Percentiles rank a stretch among this genome's conserved stretches.
These are phyloP conservation scores for Candoia aspera DNA, from an alignment of 2,113 vertebrate species.

Conservation along the genomic window DNA sequence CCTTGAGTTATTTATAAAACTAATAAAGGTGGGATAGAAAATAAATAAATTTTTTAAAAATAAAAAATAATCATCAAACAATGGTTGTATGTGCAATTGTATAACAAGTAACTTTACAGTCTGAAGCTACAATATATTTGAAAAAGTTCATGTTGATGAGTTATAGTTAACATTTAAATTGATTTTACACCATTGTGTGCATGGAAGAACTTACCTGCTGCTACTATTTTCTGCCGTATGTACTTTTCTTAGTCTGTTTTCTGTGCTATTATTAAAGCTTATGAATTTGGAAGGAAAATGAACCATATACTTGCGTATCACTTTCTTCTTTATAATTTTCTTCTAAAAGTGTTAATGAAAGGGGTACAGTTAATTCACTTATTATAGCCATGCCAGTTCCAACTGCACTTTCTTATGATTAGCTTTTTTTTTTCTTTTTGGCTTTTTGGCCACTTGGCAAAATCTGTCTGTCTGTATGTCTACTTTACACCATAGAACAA, in stretches of 20 bases:
- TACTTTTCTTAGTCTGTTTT: background rate
- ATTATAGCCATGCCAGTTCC: background rate
- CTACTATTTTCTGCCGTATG: background rate
- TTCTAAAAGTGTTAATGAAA: slow-evolving; percentile 24
- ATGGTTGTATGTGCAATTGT: background rate
- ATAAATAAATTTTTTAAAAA: no score
- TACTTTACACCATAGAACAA: slow-evolving; percentile 17
- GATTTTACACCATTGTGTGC: background rate
- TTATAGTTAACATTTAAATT: background rate
- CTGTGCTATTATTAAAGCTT: background rate
- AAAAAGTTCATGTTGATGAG: background rate
- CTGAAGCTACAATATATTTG: slow-evolving; percentile 4
- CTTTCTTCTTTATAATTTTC: slow-evolving; percentile 31
- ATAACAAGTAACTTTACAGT: background rate
- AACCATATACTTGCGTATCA: background rate
- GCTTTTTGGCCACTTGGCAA: slow-evolving; percentile 22
- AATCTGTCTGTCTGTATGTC: background rate
- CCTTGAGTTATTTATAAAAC: no score
- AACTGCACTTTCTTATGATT: slow-evolving; percentile 31
- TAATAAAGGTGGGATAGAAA: no score
- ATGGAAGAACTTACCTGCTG: background rate
- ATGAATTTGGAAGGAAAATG: background rate
- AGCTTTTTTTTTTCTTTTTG: slow-evolving; percentile 14
- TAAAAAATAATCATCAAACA: background rate
- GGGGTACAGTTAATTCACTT: slow-evolving; percentile 15